Evolutionary conservation across 2,113 vertebrate genomes (phyloP).

Genomic region (Heterotilapia buettikoferi): DNA sequence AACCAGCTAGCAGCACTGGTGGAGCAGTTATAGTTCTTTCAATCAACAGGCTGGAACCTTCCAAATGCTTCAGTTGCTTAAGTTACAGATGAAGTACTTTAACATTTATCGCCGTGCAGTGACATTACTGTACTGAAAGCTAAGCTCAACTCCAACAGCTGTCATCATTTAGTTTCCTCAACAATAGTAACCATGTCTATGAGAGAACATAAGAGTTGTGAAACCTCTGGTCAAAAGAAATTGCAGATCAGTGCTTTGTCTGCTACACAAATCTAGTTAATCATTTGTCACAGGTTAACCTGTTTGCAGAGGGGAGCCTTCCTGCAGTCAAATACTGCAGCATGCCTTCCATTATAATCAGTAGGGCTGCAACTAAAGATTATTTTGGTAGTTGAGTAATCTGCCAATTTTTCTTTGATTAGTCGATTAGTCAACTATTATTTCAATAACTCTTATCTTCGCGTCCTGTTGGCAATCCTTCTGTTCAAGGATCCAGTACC

Average conservation of each 20-base stretch:
- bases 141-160: background rate
- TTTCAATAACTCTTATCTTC: background rate
- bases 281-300: background rate
- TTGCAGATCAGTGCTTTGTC: background rate
- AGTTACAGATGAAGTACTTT: background rate
- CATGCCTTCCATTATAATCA: background rate
- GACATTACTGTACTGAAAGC: background rate
- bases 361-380: background rate
- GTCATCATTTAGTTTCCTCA: background rate
- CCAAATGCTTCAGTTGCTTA: background rate
- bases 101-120: background rate
- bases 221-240: background rate
- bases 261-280: background rate
- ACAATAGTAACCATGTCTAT: background rate
- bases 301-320: background rate
- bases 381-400: background rate
- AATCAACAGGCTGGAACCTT: accelerated
- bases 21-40: background rate
- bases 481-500: background rate
- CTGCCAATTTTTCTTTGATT: background rate
- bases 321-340: background rate
- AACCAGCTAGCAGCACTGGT: background rate
- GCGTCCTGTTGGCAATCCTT: background rate
- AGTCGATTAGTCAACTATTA: background rate
- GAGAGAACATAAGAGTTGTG: background rate